These are phyloP conservation scores for Lasiurus borealis DNA, from an alignment of 2,113 vertebrate genomes.

Conservation along the genomic window DNA sequence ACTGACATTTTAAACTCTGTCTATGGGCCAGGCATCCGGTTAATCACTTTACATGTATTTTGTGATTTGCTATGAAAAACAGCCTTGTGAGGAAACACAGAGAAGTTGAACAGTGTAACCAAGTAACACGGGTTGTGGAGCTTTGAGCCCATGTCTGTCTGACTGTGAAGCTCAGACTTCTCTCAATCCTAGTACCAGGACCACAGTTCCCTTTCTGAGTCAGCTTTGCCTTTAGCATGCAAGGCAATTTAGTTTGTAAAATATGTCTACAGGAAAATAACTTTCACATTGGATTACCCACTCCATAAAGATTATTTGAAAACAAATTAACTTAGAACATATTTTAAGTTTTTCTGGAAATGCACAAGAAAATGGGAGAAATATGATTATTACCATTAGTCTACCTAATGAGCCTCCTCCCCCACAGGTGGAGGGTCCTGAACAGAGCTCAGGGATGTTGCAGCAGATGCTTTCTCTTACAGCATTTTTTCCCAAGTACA, in stretches of 20 bases:
- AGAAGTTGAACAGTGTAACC: neutral
- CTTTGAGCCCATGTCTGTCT: neutral
- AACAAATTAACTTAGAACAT: neutral
- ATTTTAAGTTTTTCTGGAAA: conserved; percentile 35
- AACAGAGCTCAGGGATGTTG: neutral
- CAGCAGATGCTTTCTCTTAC: neutral
- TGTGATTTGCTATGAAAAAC: neutral
- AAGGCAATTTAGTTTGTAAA: neutral
- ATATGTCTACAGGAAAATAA: neutral
- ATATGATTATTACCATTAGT: neutral
- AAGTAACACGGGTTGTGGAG: neutral
- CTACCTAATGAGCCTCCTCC: neutral
- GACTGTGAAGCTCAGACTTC: neutral
- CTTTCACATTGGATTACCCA: neutral
- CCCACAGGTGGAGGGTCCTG: neutral
- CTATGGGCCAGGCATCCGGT: neutral
- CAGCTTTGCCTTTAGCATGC: neutral
- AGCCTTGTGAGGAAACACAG: neutral
- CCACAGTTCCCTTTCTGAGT: neutral
- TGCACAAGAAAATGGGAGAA: neutral
- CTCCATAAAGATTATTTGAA: neutral
- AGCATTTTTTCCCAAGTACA: neutral
- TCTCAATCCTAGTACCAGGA: neutral
- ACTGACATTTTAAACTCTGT: neutral
- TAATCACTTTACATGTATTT: neutral